Base-by-base conservation (phyloP, 1,140 invertebrate species). In the Idris sp. region DNA sequence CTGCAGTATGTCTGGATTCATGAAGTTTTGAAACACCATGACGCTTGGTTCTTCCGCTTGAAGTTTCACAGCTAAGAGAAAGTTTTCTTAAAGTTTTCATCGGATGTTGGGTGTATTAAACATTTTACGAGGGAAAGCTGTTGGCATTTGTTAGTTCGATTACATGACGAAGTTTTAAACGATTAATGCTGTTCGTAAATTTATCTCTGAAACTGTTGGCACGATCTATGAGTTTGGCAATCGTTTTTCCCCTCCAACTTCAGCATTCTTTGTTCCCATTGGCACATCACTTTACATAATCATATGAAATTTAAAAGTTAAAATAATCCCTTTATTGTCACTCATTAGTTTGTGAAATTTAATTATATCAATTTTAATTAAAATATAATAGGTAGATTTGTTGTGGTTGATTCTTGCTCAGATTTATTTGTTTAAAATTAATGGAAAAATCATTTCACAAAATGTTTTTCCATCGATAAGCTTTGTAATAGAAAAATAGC, bases 41-140 rank as follows among this genome's bases (percentile, higher is more conserved):
- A 75, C 64, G 64, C 72, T 69, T 68, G 72, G 64, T 75, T 74
- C 62, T 74, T 68, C 49, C 56, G 64, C 58, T 68, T 56, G 25
- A 75, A 75, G 58, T 75, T 68, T 62, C 38, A 16, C 14, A 62
- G 25, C 22, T 16, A 22, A 36, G 49, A 38, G 49, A 74, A 74
- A 74, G 62, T 74, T 74, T 73, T 61, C 54, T 46, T 61, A 15
- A 59, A 74, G 33, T 74, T 74, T 74, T 74, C 62, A 67, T 74
- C 62, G 72, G 28, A 68, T 61, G 72, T 44, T 62, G 30, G 62
- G 62, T 74, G 72, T 74, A 74, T 74, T 74, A 74, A 74, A 74
- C 61, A 67, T 74, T 74, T 65, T 61, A 67, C 46, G 40, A 74
- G 46, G 33, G 67, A 43, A 68, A 61, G 41, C 61, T 68, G 62